Conservation (phyloP, 2,797 vertebrate species). For the Prionace glauca region DNA sequence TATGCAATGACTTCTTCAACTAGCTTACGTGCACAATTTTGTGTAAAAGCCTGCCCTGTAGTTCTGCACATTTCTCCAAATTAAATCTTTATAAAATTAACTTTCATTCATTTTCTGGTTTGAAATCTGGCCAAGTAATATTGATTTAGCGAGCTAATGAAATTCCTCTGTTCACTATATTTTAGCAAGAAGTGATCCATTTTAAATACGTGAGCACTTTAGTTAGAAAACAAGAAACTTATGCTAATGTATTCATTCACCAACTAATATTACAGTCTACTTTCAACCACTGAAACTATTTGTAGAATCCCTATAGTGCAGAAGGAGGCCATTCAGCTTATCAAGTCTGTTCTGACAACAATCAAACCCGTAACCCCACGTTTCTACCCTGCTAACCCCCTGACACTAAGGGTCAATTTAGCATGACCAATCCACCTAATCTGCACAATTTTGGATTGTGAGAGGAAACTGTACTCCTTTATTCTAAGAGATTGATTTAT, state of each 20-base stretch:
- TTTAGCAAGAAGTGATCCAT: not conserved
- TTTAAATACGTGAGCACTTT: not conserved
- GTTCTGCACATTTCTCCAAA: not conserved
- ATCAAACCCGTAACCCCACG: no score
- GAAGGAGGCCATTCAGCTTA: no score
- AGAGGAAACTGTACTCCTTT: not conserved
- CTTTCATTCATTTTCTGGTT: not conserved
- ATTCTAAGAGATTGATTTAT: not conserved
- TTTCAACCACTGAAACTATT: not conserved
- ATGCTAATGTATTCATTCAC: not conserved
- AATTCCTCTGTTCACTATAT: not conserved
- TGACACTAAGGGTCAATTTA: no score
- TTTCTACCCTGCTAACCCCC: no score
- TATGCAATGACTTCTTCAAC: not conserved
- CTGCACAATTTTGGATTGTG: no score
- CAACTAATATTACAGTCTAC: not conserved
- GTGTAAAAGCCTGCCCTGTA: not conserved
- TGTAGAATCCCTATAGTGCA: no score
- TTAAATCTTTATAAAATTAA: not conserved
- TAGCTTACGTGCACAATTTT: not conserved
- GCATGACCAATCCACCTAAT: no score
- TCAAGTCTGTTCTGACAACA: no score
- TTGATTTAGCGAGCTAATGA: no score
- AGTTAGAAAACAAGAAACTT: not conserved
- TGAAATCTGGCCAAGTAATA: not conserved